A percentile compares a stretch with the other conserved stretches of the same genome.
Evolutionary conservation across 2,797 vertebrate genomes (phyloP).

Genomic region (Parauchenoglanis ngamensis): DNA sequence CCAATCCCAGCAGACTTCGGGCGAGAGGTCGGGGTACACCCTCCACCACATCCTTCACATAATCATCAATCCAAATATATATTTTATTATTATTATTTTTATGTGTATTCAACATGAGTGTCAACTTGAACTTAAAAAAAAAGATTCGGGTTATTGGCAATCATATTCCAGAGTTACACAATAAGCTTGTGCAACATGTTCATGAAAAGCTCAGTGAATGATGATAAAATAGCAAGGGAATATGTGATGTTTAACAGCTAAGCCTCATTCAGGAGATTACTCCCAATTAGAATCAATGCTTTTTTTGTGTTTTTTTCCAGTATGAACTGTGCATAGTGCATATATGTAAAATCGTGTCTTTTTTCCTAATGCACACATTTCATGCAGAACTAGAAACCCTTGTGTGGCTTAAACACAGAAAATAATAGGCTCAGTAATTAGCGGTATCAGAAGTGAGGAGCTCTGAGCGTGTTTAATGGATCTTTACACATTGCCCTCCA

Average conservation of each 20-base stretch:
- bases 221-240: not conserved
- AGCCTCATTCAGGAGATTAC: not conserved
- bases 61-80: not conserved
- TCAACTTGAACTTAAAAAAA: not conserved
- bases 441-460: not conserved
- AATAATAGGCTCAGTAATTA: not conserved
- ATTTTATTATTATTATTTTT: not conserved
- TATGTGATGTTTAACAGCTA: not conserved
- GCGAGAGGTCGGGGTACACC: too few species aligned
- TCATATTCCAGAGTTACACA: not conserved
- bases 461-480: not conserved
- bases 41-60: not conserved
- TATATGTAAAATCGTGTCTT: not conserved
- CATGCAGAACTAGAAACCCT: not conserved
- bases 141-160: not conserved
- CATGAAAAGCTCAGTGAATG: not conserved
- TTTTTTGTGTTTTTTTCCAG: not conserved
- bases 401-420: not conserved
- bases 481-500: not conserved
- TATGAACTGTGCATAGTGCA: not conserved
- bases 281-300: not conserved
- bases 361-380: not conserved
- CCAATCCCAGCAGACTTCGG: too few species aligned
- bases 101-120: not conserved
- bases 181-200: not conserved